phyloP scores from a whole-genome alignment of 1,140 invertebrate species.

The Mya arenaria region DNA sequence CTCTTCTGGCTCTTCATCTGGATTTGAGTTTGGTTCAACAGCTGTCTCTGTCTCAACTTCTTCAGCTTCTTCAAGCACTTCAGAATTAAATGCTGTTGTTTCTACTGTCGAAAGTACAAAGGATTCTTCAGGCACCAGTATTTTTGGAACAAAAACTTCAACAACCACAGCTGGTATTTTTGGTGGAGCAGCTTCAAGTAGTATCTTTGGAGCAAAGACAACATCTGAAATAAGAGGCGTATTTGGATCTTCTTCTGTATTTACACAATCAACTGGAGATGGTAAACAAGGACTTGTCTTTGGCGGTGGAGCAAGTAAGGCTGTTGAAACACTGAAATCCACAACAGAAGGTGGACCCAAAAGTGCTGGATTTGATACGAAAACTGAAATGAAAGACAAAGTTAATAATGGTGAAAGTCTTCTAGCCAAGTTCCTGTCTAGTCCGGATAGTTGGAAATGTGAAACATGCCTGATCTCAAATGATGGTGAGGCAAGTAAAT shows the following conservation, averaged over 20 bases:
- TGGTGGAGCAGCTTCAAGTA: too few species aligned
- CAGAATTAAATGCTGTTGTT: too few species aligned
- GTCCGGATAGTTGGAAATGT: conserved; percentile 38
- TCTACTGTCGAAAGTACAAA: too few species aligned
- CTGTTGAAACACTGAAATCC: background rate
- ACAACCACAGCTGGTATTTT: too few species aligned
- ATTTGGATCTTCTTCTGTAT: too few species aligned
- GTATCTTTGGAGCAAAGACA: conserved; percentile 3
- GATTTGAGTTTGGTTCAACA: background rate
- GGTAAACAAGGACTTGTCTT: background rate
- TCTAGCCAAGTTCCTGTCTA: conserved; percentile 20
- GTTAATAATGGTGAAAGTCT: too few species aligned
- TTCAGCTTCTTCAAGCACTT: too few species aligned
- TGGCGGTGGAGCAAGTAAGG: background rate
- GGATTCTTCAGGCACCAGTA: too few species aligned
- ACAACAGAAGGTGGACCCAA: background rate
- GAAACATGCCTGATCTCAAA: conserved; percentile 7
- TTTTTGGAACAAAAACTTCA: too few species aligned
- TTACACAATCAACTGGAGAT: background rate
- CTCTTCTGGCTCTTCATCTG: too few species aligned
- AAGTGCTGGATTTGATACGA: background rate
- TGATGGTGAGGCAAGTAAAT: background rate
- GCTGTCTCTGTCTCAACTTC: background rate
- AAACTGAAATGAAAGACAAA: conserved; percentile 8
- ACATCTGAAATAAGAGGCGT: too few species aligned